These are phyloP conservation scores for Onychostoma macrolepis DNA, from an alignment of 2,113 vertebrate genomes.

Conservation along the genomic window DNA sequence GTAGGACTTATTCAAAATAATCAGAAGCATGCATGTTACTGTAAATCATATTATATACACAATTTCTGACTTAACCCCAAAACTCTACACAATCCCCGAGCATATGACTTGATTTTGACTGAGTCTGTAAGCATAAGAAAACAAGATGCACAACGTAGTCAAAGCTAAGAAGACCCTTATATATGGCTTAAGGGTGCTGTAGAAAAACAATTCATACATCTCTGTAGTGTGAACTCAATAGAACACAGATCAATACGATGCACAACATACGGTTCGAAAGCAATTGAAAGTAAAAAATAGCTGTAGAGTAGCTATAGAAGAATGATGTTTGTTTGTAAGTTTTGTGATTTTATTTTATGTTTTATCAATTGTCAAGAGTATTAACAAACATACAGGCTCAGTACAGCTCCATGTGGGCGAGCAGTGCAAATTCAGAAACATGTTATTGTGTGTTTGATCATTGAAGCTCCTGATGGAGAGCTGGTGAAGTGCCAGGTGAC, in stretches of 20 bases:
- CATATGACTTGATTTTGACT: not conserved
- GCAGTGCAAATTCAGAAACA: not conserved
- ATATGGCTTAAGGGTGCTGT: not conserved
- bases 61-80: not conserved
- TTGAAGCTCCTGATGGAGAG: not conserved
- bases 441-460: slow-evolving; percentile 5
- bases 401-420: not conserved
- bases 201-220: not conserved
- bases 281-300: not conserved
- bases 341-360: not conserved
- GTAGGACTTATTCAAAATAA: not conserved
- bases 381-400: not conserved
- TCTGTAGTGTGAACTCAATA: not conserved
- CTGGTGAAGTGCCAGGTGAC: not conserved
- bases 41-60: not conserved
- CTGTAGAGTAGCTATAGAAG: not conserved
- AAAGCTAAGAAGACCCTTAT: not conserved
- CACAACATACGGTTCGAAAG: not conserved
- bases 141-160: not conserved
- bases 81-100: not conserved
- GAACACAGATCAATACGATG: not conserved
- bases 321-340: not conserved
- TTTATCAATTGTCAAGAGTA: not conserved
- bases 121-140: not conserved
- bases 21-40: not conserved